A percentile compares a stretch with the other conserved stretches of the same genome.
These are phyloP conservation scores for Pachyramphus minor DNA, from an alignment of 2,113 vertebrate genomes.

Conservation along the genomic window DNA sequence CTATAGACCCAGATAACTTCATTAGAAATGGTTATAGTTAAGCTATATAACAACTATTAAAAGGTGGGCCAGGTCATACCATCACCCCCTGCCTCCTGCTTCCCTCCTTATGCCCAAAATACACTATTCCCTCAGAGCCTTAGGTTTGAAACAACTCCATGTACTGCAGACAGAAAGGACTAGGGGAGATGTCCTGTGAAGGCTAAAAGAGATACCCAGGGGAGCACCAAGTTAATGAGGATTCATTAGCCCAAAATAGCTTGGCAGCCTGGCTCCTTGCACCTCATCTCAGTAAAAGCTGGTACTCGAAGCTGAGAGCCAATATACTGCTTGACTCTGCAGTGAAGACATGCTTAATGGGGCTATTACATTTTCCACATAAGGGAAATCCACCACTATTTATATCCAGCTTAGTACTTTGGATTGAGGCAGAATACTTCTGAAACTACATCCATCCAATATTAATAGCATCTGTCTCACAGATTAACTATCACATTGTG, in stretches of 20 bases:
- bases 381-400: constrained; percentile 36
- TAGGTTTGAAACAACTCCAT: neutral
- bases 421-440: constrained; percentile 39
- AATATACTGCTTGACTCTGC: neutral
- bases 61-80: neutral
- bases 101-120: neutral
- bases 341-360: constrained; percentile 21
- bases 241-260: neutral
- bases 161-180: neutral
- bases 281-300: neutral
- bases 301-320: neutral
- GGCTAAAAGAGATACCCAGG: neutral
- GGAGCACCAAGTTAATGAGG: neutral
- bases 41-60: neutral
- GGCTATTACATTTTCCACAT: constrained; percentile 46
- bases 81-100: neutral
- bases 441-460: constrained; percentile 54
- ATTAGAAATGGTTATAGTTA: fast-evolving
- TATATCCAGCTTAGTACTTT: constrained; percentile 21
- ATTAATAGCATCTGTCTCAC: constrained; percentile 60
- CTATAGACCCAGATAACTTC: neutral
- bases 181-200: neutral
- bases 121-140: neutral
- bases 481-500: constrained; percentile 62
- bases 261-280: neutral